Percentiles rank a stretch among this genome's conserved stretches.
phyloP scores from a whole-genome alignment of 1,140 invertebrate species.

The Pachypeltis micranthus region DNA sequence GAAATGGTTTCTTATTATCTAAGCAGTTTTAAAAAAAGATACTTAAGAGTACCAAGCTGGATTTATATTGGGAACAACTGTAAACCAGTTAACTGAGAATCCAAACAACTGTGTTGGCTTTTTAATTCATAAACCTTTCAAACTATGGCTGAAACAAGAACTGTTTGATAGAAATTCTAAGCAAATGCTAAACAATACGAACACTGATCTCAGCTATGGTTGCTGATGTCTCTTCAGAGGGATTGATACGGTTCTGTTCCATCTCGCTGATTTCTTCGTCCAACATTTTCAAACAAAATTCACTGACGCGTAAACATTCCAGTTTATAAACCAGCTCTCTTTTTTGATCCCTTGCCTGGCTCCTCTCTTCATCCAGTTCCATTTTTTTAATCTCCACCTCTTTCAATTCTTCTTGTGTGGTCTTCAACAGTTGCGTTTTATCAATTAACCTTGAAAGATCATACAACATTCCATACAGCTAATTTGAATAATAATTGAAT shows the following conservation, averaged over 20 bases:
- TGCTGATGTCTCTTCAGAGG: constrained; percentile 12
- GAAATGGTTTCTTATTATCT: too few relatives aligned
- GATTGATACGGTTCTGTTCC: not conserved
- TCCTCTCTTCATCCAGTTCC: constrained; percentile 13
- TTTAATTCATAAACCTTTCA: too few relatives aligned
- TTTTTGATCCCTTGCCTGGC: constrained; percentile 17
- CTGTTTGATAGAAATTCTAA: too few relatives aligned
- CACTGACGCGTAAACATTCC: not conserved
- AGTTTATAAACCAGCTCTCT: constrained; percentile 5
- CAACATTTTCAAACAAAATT: not conserved
- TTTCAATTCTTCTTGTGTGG: not conserved
- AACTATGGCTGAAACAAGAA: too few relatives aligned
- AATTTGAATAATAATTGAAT: too few relatives aligned
- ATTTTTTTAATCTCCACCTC: not conserved
- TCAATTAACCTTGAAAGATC: constrained; percentile 11
- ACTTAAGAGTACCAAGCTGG: too few relatives aligned
- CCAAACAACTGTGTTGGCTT: too few relatives aligned
- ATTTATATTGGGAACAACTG: too few relatives aligned
- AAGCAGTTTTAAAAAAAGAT: too few relatives aligned
- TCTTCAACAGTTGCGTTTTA: not conserved
- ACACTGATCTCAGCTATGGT: not conserved
- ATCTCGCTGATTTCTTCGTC: constrained; percentile 17
- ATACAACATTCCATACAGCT: too few relatives aligned
- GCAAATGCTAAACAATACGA: too few relatives aligned
- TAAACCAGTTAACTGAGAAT: too few relatives aligned